Conservation (phyloP, 2,113 vertebrate species). For the Syngnathoides biaculeatus region DNA sequence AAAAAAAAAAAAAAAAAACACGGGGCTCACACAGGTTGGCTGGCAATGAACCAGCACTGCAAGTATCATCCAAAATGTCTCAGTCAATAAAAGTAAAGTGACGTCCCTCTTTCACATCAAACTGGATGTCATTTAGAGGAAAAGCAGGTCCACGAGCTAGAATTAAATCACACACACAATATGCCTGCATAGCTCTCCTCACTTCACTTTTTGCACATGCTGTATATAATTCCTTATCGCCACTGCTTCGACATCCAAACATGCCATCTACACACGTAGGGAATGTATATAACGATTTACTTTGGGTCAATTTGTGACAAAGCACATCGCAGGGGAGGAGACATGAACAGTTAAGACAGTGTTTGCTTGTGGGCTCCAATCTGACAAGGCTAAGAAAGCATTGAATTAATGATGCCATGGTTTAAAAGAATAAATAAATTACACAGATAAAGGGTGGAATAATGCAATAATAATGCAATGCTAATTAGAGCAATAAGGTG, state of each 20-base stretch:
- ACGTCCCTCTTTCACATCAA: constrained; percentile 35
- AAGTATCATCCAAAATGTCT: constrained; percentile 25
- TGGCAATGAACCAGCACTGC: constrained; percentile 19
- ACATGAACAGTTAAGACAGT: constrained; percentile 52
- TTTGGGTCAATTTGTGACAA: constrained; percentile 49
- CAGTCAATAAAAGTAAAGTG: constrained; percentile 25
- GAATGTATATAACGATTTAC: constrained; percentile 40
- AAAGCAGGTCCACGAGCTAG: constrained; percentile 36
- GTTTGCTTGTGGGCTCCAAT: constrained; percentile 46
- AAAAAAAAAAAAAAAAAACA: too few relatives aligned
- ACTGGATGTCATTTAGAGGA: constrained; percentile 49
- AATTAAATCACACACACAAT: constrained; percentile 51
- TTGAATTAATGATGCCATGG: constrained; percentile 57
- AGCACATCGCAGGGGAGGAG: constrained; percentile 32
- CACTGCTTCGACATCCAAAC: constrained; percentile 29
- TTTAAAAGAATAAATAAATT: constrained; percentile 39
- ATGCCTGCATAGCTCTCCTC: constrained; percentile 31
- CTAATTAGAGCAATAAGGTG: constrained; percentile 59
- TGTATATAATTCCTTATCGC: constrained; percentile 27
- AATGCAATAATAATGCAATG: too few relatives aligned
- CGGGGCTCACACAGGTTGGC: neutral
- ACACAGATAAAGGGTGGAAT: constrained; percentile 50
- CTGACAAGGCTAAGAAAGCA: constrained; percentile 49
- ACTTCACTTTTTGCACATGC: constrained; percentile 42
- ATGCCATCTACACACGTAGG: constrained; percentile 20